Base-by-base conservation (phyloP, 2,888 invertebrate species). In the Bhutanitis thaidina region DNA sequence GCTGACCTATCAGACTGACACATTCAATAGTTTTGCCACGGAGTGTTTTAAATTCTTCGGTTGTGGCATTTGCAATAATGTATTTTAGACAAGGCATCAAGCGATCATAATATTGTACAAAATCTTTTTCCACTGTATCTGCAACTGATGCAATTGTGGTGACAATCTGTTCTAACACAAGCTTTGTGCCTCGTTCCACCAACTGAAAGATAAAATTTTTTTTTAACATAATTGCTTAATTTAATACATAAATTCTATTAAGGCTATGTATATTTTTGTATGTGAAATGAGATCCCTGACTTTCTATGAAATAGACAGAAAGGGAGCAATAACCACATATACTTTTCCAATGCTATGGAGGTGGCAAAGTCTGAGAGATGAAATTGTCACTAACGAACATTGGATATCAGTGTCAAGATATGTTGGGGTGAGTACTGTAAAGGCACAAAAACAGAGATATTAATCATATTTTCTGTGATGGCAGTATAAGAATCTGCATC, bases 21-120 rank as follows among this genome's bases (percentile, higher is more conserved):
- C 99, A 99, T 82, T 99, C 99, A 60, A 99, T 99, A 1, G 99
- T 98, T 89, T 99, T 99, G 53, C 99, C 99, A 47, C 99, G 92
- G 32, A 99, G 90, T 86, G 98, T 91, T 70, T 97, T 95, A 57
- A 98, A 90, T 69, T 98, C 97, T 25, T 94, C 93, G 14, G 94
- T 94, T 61, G 93, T 96, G 7, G 98, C 98, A 78, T 98, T 97
- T 67, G 97, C 94, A 64, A 99, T 97, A 54, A 99, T 99, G 79
- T 97, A 98, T 80, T 99, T 99, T 57, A 99, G 92, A 72, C 96
- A 97, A 0, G 98, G 98, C 92, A 98, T 95, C 61, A 95, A 88
- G 62, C 96, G 93, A 74, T 98, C 98, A 71, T 99, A 99, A 85
- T 98, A 99, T 1, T 93, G 90, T 7, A 95, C 93, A 80, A 99